These are phyloP conservation scores for Malurus leucopterus DNA, from an alignment of 2,797 vertebrate genomes.

Conservation along the genomic window DNA sequence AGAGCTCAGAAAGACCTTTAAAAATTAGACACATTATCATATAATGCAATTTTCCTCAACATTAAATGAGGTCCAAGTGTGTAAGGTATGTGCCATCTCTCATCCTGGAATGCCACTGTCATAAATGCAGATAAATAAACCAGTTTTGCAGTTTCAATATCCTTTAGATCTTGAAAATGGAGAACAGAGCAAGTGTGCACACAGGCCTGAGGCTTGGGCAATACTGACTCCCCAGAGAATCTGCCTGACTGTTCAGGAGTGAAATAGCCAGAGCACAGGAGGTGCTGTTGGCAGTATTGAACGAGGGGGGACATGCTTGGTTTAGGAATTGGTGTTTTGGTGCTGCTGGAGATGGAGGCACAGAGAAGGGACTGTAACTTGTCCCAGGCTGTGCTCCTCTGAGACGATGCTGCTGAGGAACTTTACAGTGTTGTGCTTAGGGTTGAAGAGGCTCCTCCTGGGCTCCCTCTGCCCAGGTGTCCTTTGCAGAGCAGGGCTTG, in stretches of 20 bases:
- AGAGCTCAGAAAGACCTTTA: background rate
- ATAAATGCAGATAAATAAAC: background rate
- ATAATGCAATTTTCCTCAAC: background rate
- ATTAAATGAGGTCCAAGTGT: background rate
- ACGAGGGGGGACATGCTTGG: background rate
- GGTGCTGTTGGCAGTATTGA: background rate
- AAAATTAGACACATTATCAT: background rate
- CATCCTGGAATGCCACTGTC: background rate
- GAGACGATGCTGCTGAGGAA: background rate
- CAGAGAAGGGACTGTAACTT: background rate
- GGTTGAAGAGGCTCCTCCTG: background rate
- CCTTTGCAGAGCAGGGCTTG: background rate
- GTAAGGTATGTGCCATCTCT: background rate
- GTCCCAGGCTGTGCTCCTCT: background rate
- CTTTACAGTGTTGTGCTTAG: background rate
- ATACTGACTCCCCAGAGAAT: background rate
- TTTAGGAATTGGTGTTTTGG: background rate
- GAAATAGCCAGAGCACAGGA: background rate
- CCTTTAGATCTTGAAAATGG: background rate
- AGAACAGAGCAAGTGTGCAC: background rate
- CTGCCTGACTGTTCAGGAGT: background rate
- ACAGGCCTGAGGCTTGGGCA: background rate
- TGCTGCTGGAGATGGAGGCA: background rate
- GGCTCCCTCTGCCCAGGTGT: background rate
- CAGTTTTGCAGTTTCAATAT: background rate